A percentile compares a stretch with the other conserved stretches of the same genome.
phyloP scores from a whole-genome alignment of 2,888 invertebrate species.

The Habrosyne pyritoides region DNA sequence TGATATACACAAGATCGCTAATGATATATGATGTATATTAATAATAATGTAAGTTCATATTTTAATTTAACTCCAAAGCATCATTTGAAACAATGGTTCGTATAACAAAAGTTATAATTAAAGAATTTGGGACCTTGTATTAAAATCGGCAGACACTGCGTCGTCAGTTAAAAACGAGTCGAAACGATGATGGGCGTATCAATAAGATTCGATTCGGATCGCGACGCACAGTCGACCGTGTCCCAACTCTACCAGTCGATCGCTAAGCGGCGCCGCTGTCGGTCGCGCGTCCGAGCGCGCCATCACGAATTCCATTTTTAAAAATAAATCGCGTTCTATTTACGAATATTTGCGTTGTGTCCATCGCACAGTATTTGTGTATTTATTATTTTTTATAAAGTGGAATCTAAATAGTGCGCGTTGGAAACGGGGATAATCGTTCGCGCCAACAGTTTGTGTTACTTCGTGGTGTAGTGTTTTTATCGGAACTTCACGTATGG shows the following conservation, averaged over 20 bases:
- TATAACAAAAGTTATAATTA: not conserved
- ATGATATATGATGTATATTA: too few relatives aligned
- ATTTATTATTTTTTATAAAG: slow-evolving; percentile 1
- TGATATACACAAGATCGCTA: too few relatives aligned
- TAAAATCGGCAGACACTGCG: not conserved
- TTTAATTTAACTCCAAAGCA: not conserved
- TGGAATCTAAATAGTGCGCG: slow-evolving; percentile 1
- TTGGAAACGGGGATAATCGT: not conserved
- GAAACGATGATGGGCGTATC: slow-evolving; percentile 6
- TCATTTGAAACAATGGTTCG: not conserved
- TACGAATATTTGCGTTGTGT: slow-evolving; percentile 1
- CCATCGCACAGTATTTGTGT: not conserved
- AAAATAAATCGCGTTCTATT: slow-evolving; percentile 9
- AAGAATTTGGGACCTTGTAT: not conserved
- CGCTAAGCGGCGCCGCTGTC: slow-evolving; percentile 50
- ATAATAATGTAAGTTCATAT: too few relatives aligned
- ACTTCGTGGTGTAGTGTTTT: not conserved
- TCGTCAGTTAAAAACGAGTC: not conserved
- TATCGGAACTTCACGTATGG: not conserved
- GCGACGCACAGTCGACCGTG: slow-evolving; percentile 30
- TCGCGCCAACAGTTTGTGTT: not conserved
- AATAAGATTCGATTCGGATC: slow-evolving; percentile 9
- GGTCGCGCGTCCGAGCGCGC: slow-evolving; percentile 54
- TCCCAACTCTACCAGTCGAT: slow-evolving; percentile 67
- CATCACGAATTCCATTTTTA: slow-evolving; percentile 31